Conservation (phyloP, 2,888 invertebrate genomes). For the Mythimna vitellina region DNA sequence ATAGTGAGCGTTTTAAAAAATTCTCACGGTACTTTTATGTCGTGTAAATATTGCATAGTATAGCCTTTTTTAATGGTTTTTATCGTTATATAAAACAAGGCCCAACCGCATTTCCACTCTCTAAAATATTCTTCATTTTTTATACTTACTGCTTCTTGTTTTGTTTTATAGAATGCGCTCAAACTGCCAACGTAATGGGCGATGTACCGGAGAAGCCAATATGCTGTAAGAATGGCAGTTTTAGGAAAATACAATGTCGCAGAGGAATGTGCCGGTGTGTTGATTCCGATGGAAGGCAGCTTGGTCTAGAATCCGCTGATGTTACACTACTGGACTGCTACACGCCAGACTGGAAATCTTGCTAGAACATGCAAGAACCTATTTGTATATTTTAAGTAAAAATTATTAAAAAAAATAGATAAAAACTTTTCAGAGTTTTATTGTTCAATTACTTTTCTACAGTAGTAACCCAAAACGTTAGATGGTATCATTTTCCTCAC, state of each 20-base stretch:
- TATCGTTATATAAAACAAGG: too few relatives aligned
- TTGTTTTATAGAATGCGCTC: constrained; percentile 91
- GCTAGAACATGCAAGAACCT: constrained; percentile 64
- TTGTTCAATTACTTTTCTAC: background rate
- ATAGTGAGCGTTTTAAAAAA: too few relatives aligned
- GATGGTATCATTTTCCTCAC: constrained; percentile 29
- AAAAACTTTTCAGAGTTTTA: background rate
- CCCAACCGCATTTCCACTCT: background rate
- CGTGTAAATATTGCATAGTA: too few relatives aligned
- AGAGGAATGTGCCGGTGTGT: constrained; percentile 92
- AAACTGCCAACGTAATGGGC: constrained; percentile 86
- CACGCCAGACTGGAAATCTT: constrained; percentile 76
- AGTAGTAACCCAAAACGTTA: background rate
- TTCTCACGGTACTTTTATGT: too few relatives aligned
- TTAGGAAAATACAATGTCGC: constrained; percentile 91
- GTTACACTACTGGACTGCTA: constrained; percentile 75
- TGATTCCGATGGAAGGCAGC: constrained; percentile 91
- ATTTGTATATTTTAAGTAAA: background rate
- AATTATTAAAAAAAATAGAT: background rate
- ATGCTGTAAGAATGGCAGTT: constrained; percentile 92
- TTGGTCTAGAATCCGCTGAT: constrained; percentile 77
- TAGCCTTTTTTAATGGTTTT: too few relatives aligned
- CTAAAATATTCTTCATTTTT: background rate
- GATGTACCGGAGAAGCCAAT: constrained; percentile 84
- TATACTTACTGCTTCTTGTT: background rate